Evolutionary conservation across 2,888 invertebrate species (phyloP).

Genomic region (Drosophila formosana): DNA sequence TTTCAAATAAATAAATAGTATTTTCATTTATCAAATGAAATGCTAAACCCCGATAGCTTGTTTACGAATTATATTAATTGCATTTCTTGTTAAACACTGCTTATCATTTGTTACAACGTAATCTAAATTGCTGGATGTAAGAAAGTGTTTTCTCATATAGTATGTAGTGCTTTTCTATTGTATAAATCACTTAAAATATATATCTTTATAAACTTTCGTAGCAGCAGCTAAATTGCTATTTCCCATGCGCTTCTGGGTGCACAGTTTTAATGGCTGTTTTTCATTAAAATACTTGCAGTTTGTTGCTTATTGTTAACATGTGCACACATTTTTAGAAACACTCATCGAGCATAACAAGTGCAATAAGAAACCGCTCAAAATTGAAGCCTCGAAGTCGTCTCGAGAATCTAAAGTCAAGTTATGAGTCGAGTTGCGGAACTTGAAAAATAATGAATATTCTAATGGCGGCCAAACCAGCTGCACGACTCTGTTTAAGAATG

Average conservation of each 20-base stretch:
- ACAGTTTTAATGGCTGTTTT: slow-evolving; percentile 16
- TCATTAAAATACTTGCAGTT: slow-evolving; percentile 39
- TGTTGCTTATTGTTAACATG: slow-evolving; percentile 26
- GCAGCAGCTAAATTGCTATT: not conserved
- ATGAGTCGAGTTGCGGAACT: slow-evolving; percentile 1
- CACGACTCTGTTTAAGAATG: slow-evolving; percentile 5
- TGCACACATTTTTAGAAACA: slow-evolving; percentile 7
- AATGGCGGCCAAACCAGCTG: slow-evolving; percentile 16
- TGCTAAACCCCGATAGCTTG: not conserved
- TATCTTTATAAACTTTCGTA: not conserved
- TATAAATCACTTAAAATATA: not conserved
- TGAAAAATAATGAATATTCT: slow-evolving; percentile 5
- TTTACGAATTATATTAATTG: not conserved
- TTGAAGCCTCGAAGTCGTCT: slow-evolving; percentile 16
- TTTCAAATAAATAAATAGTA: not conserved
- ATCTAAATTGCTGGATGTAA: not conserved
- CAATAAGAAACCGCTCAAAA: slow-evolving; percentile 35
- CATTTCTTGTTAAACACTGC: not conserved
- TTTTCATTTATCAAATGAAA: not conserved
- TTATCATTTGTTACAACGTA: not conserved
- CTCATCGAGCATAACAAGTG: slow-evolving; percentile 23
- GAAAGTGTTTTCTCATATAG: not conserved
- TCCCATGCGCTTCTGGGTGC: not conserved
- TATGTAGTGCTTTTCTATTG: no score
- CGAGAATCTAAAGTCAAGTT: not conserved